Conservation (phyloP, 1,140 invertebrate species). For the Drosophila melanica region DNA sequence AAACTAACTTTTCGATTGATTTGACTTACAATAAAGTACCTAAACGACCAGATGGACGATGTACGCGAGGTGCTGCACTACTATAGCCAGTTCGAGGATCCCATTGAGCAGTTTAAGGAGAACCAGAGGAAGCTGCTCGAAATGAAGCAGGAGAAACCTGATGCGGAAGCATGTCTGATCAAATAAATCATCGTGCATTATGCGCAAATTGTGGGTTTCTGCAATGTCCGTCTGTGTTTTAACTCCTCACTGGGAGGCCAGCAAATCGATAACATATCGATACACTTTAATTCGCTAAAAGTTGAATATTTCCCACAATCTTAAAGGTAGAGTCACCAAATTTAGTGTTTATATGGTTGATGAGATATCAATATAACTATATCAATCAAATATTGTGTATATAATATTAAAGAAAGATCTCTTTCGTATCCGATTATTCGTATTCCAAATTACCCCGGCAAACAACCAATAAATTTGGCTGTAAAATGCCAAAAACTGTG, state of each 20-base stretch:
- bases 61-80: slow-evolving; percentile 96
- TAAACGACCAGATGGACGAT: slow-evolving; percentile 86
- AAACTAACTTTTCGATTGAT: neutral
- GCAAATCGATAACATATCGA: too few species aligned
- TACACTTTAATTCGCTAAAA: too few species aligned
- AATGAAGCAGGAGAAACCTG: slow-evolving; percentile 86
- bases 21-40: too few species aligned
- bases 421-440: too few species aligned
- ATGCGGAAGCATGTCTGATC: slow-evolving; percentile 12
- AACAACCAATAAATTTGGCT: slow-evolving; percentile 24
- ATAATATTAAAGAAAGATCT: too few species aligned
- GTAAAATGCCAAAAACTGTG: slow-evolving; percentile 15
- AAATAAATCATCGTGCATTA: neutral
- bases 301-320: too few species aligned
- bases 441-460: neutral
- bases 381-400: too few species aligned
- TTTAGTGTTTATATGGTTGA: too few species aligned
- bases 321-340: too few species aligned
- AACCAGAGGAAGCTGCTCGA: slow-evolving; percentile 91
- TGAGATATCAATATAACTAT: too few species aligned
- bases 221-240: too few species aligned
- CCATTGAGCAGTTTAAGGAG: slow-evolving; percentile 94
- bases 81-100: slow-evolving; percentile 97
- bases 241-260: too few species aligned
- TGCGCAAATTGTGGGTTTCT: neutral